Percentiles rank a stretch among this genome's conserved stretches.
Conservation (phyloP, 1,140 invertebrate genomes). For the Drosophila prosaltans region DNA sequence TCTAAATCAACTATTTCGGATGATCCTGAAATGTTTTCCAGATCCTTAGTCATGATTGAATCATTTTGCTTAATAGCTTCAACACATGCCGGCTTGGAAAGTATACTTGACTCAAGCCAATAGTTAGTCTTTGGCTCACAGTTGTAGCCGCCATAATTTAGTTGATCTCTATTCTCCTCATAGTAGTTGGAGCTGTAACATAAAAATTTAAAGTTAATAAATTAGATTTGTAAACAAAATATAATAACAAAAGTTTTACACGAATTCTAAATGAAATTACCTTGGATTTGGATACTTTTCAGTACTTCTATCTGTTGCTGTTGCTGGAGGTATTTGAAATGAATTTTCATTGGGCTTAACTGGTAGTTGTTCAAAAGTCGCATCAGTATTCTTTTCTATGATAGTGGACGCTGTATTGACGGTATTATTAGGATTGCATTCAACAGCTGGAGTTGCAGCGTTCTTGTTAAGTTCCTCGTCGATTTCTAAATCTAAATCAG, state of each 20-base stretch:
- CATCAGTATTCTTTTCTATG: conserved; percentile 20
- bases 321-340: conserved; percentile 30
- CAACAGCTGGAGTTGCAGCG: conserved; percentile 34
- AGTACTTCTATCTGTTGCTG: conserved; percentile 34
- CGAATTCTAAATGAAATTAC: conserved; percentile 14
- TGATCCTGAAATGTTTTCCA: conserved; percentile 70
- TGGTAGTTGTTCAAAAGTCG: conserved; percentile 15
- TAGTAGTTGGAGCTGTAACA: conserved; percentile 34
- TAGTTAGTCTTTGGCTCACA: conserved; percentile 59
- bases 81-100: conserved; percentile 68
- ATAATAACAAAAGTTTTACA: neutral
- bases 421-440: conserved; percentile 33
- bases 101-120: conserved; percentile 68
- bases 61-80: conserved; percentile 63
- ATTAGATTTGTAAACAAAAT: neutral
- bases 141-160: conserved; percentile 44
- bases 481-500: conserved; percentile 95
- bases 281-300: conserved; percentile 47
- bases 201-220: neutral
- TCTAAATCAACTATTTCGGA: conserved; percentile 85
- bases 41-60: conserved; percentile 56
- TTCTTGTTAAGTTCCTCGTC: conserved; percentile 84
- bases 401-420: conserved; percentile 27
- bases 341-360: conserved; percentile 24
- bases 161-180: conserved; percentile 59